Evolutionary conservation across 2,888 invertebrate genomes (phyloP).

Genomic region (Tiliacea aurago): DNA sequence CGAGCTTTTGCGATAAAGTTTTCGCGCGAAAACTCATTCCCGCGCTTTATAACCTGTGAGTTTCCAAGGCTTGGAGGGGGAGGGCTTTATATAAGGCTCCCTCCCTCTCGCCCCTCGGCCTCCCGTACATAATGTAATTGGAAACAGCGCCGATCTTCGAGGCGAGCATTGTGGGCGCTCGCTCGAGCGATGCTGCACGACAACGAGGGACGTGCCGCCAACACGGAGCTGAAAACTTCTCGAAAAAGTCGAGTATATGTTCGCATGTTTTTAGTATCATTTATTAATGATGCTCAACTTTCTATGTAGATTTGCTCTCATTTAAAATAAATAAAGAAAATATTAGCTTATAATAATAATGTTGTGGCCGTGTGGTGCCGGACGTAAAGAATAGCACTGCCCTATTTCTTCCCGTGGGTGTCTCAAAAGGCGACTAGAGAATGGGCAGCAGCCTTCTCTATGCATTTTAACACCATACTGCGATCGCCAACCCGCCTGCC

Average conservation of each 20-base stretch:
- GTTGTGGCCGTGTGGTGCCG: no score
- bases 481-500: no score
- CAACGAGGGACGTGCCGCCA: slow-evolving; percentile 40
- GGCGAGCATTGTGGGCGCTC: slow-evolving; percentile 77
- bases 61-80: slow-evolving; percentile 77
- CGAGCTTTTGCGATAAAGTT: slow-evolving; percentile 83
- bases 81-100: slow-evolving; percentile 76
- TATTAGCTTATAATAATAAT: background rate
- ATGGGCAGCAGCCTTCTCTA: no score
- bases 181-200: slow-evolving; percentile 73
- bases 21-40: slow-evolving; percentile 88
- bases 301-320: background rate
- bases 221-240: slow-evolving; percentile 48
- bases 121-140: slow-evolving; percentile 82
- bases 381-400: no score
- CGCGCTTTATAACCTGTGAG: slow-evolving; percentile 86
- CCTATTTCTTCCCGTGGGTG: no score
- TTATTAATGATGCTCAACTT: background rate
- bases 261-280: slow-evolving; percentile 14
- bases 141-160: slow-evolving; percentile 72
- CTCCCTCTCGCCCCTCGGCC: slow-evolving; percentile 69
- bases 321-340: background rate
- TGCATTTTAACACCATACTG: no score
- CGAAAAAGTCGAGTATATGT: slow-evolving; percentile 36
- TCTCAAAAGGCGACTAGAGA: no score